Percentiles rank a stretch among this genome's conserved stretches.
Evolutionary conservation across 2,113 vertebrate species (phyloP).

Genomic region (Paradisaea rubra): DNA sequence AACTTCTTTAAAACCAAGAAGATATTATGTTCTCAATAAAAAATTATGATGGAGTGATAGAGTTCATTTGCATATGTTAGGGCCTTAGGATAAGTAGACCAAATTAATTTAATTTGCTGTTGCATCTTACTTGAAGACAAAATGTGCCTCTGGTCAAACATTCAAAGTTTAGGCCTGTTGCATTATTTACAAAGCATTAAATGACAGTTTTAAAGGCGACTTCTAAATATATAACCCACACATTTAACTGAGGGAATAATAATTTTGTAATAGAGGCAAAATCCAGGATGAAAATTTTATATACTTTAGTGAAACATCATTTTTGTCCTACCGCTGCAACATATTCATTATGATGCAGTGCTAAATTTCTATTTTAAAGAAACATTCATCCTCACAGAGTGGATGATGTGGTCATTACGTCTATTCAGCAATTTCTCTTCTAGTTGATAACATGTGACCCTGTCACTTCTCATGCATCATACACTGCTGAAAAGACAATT

Average conservation of each 20-base stretch:
- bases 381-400: background rate
- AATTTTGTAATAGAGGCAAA: background rate
- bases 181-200: background rate
- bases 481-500: background rate
- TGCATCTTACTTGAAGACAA: background rate
- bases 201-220: background rate
- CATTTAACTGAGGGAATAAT: background rate
- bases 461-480: background rate
- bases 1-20: background rate
- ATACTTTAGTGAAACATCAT: background rate
- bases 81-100: background rate
- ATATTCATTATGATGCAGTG: background rate
- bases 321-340: background rate
- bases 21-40: background rate
- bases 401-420: background rate
- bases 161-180: background rate
- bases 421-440: background rate
- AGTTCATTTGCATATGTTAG: background rate
- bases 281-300: background rate
- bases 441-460: background rate
- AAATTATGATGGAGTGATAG: background rate
- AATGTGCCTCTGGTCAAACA: background rate
- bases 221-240: background rate
- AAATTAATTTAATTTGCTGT: background rate
- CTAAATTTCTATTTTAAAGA: background rate